Conservation (phyloP, 2,888 invertebrate species). For the Drosophila subsilvestris region DNA sequence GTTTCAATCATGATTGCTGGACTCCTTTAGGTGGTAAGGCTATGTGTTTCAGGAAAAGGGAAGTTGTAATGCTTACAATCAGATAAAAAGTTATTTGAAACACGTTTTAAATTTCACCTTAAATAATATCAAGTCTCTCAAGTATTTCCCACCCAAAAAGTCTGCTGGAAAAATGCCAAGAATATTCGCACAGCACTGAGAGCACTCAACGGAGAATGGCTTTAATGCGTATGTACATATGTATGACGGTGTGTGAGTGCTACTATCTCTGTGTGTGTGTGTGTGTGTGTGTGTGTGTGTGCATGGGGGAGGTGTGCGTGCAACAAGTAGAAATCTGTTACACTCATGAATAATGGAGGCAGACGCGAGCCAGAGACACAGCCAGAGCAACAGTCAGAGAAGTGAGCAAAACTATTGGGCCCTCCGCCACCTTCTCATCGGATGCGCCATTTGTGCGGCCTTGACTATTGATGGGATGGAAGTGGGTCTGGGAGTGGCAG, state of each 20-base stretch:
- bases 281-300: slow-evolving; percentile 7
- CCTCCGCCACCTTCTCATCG: slow-evolving; percentile 28
- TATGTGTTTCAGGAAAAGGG: too few species aligned
- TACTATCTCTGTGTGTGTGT: slow-evolving; percentile 15
- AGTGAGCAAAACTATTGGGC: slow-evolving; percentile 70
- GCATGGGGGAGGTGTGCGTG: slow-evolving; percentile 26
- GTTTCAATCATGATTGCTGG: too few species aligned
- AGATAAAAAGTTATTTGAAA: not conserved
- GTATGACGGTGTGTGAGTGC: slow-evolving; percentile 10
- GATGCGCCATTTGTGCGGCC: slow-evolving; percentile 45
- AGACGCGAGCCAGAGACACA: slow-evolving; percentile 51
- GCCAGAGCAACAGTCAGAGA: slow-evolving; percentile 41
- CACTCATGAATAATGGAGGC: slow-evolving; percentile 49
- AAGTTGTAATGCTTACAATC: too few species aligned
- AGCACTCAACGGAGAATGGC: slow-evolving; percentile 30
- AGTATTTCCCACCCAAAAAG: not conserved
- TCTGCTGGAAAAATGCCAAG: not conserved
- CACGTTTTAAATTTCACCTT: not conserved
- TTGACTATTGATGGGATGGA: slow-evolving; percentile 37
- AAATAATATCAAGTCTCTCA: not conserved
- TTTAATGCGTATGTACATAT: slow-evolving; percentile 17
- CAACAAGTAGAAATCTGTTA: slow-evolving; percentile 51
- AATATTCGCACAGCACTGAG: slow-evolving; percentile 28
- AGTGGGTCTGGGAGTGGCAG: not conserved
- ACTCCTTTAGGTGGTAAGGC: too few species aligned